A percentile compares a stretch with the other conserved stretches of the same genome.
phyloP scores from a whole-genome alignment of 2,113 vertebrate genomes.

The Aegotheles bennettii region DNA sequence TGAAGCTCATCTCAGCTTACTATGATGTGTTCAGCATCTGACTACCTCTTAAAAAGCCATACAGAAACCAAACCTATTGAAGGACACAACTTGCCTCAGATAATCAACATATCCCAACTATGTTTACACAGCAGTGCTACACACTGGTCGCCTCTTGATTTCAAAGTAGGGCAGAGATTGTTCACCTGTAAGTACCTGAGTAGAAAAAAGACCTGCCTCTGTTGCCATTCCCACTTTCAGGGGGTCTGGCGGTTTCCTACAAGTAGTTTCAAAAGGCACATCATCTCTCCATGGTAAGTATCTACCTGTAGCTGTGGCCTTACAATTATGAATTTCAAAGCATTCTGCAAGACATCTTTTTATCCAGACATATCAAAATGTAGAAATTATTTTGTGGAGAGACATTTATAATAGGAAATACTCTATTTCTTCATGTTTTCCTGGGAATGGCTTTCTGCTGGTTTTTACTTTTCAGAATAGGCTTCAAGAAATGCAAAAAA shows the following conservation, averaged over 20 bases:
- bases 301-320: not conserved
- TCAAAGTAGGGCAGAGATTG: slow-evolving; percentile 27
- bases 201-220: slow-evolving; percentile 52
- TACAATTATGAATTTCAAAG: slow-evolving; percentile 2
- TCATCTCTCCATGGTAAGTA: slow-evolving; percentile 32
- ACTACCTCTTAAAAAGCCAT: not conserved
- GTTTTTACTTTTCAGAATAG: slow-evolving; percentile 38
- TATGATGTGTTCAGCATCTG: fast-evolving
- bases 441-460: not conserved
- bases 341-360: slow-evolving; percentile 28
- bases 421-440: not conserved
- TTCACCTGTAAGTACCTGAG: slow-evolving; percentile 59
- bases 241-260: slow-evolving; percentile 30
- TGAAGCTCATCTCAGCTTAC: not conserved
- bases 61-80: not conserved
- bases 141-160: not conserved
- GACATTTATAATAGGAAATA: slow-evolving; percentile 11
- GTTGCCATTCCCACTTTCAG: not conserved
- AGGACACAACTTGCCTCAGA: not conserved
- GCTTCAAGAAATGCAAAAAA: slow-evolving; percentile 20
- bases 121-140: not conserved
- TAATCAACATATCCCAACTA: not conserved
- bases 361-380: not conserved
- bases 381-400: slow-evolving; percentile 20
- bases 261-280: slow-evolving; percentile 55